Percentiles rank a stretch among this genome's conserved stretches.
These are phyloP conservation scores for Propithecus coquereli DNA, from an alignment of 2,113 vertebrate genomes.

Conservation along the genomic window DNA sequence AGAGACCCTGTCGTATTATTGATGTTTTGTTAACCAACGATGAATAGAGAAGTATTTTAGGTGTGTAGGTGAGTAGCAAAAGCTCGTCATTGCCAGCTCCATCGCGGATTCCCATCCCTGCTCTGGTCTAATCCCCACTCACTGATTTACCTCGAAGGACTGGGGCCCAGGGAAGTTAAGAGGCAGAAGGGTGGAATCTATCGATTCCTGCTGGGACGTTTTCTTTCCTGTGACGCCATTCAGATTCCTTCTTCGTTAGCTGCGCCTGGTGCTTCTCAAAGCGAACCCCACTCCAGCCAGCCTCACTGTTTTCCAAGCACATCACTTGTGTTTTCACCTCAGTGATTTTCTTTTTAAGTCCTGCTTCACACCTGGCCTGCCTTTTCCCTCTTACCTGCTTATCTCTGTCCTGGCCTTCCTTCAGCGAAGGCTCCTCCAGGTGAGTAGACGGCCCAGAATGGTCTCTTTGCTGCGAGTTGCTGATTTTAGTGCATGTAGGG, in stretches of 20 bases:
- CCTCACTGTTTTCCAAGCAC: rapidly evolving
- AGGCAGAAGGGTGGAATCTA: not conserved
- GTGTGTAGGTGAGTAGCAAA: no score
- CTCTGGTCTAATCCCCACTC: not conserved
- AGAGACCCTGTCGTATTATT: slow-evolving; percentile 52
- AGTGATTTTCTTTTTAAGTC: not conserved
- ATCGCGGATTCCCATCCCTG: not conserved
- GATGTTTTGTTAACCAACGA: not conserved
- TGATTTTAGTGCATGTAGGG: not conserved
- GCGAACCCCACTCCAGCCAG: not conserved
- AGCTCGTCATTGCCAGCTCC: no score
- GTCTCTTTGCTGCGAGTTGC: rapidly evolving
- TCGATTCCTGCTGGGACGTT: not conserved
- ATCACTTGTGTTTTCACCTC: no score
- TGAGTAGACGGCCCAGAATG: rapidly evolving
- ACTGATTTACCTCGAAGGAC: not conserved
- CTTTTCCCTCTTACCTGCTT: not conserved
- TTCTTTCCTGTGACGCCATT: not conserved
- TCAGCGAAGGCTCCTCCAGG: not conserved
- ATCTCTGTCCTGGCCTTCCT: not conserved
- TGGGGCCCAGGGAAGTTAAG: not conserved
- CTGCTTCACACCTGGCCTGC: not conserved
- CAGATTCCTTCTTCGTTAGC: no score
- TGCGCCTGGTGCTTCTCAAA: not conserved
- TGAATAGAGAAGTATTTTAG: not conserved